Evolutionary conservation across 2,797 vertebrate species (phyloP).

Genomic region (Petrocephalus schoutedeni): DNA sequence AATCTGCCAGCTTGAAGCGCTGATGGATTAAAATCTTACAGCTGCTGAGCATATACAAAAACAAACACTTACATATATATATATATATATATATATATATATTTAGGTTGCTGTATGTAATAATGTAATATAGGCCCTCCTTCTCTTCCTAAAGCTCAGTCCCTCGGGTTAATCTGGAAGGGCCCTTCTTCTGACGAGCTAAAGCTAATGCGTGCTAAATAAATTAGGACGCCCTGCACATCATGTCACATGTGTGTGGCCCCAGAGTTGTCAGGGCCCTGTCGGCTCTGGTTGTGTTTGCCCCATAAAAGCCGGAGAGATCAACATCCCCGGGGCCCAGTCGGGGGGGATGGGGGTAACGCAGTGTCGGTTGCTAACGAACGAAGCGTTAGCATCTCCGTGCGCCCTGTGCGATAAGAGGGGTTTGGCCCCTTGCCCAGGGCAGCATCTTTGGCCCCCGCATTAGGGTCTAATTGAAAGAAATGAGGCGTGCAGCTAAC

Average conservation of each 20-base stretch:
- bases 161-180: background rate
- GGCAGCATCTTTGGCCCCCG: constrained; percentile 36
- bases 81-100: background rate
- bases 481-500: constrained; percentile 71
- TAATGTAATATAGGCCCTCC: background rate
- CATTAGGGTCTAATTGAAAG: constrained; percentile 71
- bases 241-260: background rate
- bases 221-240: background rate
- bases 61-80: background rate
- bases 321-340: background rate
- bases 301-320: background rate
- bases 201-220: background rate
- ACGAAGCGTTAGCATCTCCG: background rate
- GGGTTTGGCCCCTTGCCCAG: constrained; percentile 50
- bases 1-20: constrained; percentile 2
- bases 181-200: background rate
- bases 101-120: background rate
- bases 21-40: constrained; percentile 13
- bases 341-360: background rate
- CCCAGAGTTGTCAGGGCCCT: background rate
- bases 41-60: background rate
- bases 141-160: background rate
- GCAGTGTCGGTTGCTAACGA: background rate
- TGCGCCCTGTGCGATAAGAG: constrained; percentile 22
- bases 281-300: background rate